Conservation (phyloP, 2,797 vertebrate species). For the Melanotaenia maccullochi region DNA sequence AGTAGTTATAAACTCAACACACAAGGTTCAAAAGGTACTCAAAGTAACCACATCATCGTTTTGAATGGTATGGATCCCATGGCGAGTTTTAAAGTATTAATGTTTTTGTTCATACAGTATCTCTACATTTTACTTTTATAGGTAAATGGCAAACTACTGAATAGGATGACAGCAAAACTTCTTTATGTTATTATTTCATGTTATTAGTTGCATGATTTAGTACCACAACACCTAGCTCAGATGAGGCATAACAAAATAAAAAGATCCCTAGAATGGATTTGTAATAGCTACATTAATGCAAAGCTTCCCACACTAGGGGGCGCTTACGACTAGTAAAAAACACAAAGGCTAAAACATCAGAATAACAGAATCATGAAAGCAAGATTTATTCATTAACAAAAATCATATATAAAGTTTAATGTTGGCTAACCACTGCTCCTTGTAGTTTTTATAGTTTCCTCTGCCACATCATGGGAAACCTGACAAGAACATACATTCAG, state of each 20-base stretch:
- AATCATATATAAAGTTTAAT: background rate
- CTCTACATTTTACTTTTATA: background rate
- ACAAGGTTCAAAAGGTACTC: no score
- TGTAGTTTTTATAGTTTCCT: background rate
- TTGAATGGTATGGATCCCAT: background rate
- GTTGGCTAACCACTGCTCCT: background rate
- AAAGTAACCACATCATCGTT: no score
- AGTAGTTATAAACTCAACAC: background rate
- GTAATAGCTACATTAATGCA: background rate
- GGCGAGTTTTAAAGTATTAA: constrained; percentile 1
- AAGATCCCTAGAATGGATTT: background rate
- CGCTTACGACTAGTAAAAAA: background rate
- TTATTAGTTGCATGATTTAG: constrained; percentile 12
- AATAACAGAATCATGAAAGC: background rate
- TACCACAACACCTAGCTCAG: background rate
- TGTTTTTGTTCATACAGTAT: background rate
- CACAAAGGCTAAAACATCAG: background rate
- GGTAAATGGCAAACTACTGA: background rate
- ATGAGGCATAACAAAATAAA: background rate
- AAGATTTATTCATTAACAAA: no score
- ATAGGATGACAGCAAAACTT: background rate
- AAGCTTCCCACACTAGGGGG: constrained; percentile 4
- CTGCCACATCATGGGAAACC: background rate
- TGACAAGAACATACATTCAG: background rate
- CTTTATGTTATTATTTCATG: background rate